Conservation (phyloP, 2,797 vertebrate species). For the Dermochelys coriacea region DNA sequence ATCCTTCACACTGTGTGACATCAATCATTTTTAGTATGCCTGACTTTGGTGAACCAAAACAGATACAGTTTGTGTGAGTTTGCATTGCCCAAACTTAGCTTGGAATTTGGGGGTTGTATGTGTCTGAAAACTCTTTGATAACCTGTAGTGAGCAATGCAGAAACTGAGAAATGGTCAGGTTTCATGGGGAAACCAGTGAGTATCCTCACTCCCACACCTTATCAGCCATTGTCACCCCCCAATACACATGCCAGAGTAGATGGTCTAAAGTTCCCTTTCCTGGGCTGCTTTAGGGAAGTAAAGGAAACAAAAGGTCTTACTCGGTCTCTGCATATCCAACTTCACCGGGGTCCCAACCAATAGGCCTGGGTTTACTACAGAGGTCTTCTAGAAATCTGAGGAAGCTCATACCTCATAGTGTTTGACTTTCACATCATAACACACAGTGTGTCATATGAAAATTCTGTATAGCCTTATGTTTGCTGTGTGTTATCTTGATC, state of each 20-base stretch:
- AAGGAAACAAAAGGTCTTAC: rapidly evolving
- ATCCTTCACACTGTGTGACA: background rate
- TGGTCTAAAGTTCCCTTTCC: too few species aligned
- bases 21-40: background rate
- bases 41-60: background rate
- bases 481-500: slow-evolving; percentile 21
- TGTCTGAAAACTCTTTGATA: background rate
- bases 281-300: background rate
- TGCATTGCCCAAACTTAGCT: background rate
- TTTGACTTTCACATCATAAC: background rate
- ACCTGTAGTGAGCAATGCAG: background rate
- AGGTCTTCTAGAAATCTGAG: background rate
- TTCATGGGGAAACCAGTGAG: too few species aligned
- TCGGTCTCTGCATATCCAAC: background rate
- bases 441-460: background rate
- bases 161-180: too few species aligned
- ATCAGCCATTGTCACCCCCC: too few species aligned
- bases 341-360: background rate
- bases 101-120: background rate
- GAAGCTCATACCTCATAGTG: background rate
- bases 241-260: too few species aligned
- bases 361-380: background rate
- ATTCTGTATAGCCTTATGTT: background rate
- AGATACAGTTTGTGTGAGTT: background rate
- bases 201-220: too few species aligned